Evolutionary conservation across 35 echinoderm and acorn worm species (phyloP), one percentile per base, ranked within the genome.

Genomic region (Heliocidaris tuberculata): DNA sequence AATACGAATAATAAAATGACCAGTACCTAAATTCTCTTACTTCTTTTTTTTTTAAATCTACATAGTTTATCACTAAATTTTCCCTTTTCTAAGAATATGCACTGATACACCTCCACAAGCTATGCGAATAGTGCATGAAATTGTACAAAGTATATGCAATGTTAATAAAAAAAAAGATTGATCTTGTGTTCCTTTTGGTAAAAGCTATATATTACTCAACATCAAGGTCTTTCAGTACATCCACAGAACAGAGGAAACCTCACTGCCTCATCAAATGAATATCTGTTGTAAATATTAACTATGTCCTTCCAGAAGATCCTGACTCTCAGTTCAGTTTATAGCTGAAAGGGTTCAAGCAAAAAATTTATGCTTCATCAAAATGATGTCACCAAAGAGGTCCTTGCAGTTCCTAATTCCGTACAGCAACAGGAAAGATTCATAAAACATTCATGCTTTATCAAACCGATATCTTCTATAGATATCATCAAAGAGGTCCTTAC

Each of bases 401-500:
- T 78, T 78, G 65, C 27, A 78, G 5, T 21, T 24, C 16, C 17
- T 1, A n/a, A 0, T 78, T 17, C 17, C 1, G 27, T 9, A 27
- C 65, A 27, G 1, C 35, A 42, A 42, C 35, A 27, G 17, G 4
- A 78, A 71, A 71, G 61, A 19, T 27, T n/a, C 65, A 21, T 7
- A 19, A 78, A 78, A n/a, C 65, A 78, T 49, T 93, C 91, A 93
- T 48, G 31, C 27, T 94, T 61, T 90, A 24, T 96, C 95, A 96
- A 98, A 98, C n/a, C 96, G 93, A 50, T 96, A 98, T 49, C 95
- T 94, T 27, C 31, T 90, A 59, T 95, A 99, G 4, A 96, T 85
- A n/a, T 70, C 95, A 85, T 99, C 98, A 96, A 99, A 99, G 3
- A 97, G 93, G 29, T 95, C 94, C 59, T 99, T 99, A 31, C 98